These are phyloP conservation scores for Discoglossus pictus DNA, from an alignment of 2,797 vertebrate species.

Conservation along the genomic window DNA sequence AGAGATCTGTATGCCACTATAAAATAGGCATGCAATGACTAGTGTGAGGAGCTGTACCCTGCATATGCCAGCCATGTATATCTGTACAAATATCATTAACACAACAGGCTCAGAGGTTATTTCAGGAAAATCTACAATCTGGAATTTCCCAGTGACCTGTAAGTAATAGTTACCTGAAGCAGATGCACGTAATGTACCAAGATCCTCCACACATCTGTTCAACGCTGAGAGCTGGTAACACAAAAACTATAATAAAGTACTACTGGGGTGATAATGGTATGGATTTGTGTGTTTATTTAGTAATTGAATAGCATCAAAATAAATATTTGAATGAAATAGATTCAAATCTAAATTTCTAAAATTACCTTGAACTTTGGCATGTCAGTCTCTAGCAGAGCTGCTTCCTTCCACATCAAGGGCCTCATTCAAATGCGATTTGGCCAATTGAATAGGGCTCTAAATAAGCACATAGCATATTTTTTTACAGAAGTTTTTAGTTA, in stretches of 20 bases:
- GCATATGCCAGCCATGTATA: not conserved
- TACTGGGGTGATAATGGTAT: too few species aligned
- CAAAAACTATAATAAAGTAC: conserved; percentile 5
- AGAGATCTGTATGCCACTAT: not conserved
- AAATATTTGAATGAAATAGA: too few species aligned
- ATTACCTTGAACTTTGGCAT: too few species aligned
- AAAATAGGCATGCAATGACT: not conserved
- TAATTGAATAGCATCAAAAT: too few species aligned
- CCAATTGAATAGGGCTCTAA: too few species aligned
- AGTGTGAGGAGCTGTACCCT: conserved; percentile 9
- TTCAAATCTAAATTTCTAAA: too few species aligned
- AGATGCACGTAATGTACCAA: conserved; percentile 60
- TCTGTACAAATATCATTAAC: conserved; percentile 9
- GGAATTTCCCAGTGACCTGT: conserved; percentile 57
- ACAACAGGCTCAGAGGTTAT: conserved; percentile 37
- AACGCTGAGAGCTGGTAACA: not conserved
- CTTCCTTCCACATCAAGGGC: too few species aligned
- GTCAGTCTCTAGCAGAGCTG: too few species aligned
- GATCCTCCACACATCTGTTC: conserved; percentile 54
- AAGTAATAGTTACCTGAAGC: conserved; percentile 66
- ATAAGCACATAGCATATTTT: too few species aligned
- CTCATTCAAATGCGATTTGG: too few species aligned
- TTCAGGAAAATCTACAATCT: conserved; percentile 57
- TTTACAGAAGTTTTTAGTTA: too few species aligned
- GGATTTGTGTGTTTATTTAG: too few species aligned